Evolutionary conservation across 2,888 invertebrate species (phyloP), one percentile per base, ranked within the genome.

Genomic region (Drosophila vallismaia): DNA sequence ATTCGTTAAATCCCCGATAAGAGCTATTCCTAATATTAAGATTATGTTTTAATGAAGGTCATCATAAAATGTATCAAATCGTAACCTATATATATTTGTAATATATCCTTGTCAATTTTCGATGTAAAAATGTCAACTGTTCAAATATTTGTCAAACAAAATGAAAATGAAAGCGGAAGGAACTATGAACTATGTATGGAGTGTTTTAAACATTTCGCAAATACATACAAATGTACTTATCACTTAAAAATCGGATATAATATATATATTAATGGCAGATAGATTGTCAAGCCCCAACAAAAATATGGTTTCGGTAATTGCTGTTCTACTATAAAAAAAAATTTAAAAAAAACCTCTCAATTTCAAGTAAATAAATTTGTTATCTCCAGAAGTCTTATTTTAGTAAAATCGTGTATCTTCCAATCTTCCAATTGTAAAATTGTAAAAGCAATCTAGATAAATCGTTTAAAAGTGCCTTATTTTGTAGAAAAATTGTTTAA

Each of bases 11-110:
- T 50, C 53, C 48, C 57, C 44, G 49, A 50, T 56, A 42, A 49
- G 62, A 42, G 40, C 40, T 38, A 48, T 48, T 60, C 48, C 42
- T 45, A 44, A 52, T 49, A 53, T 50, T 50, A 49, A 53, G 69
- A 40, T 46, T 51, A 72, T 72, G 63, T 49, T 36, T 63, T 70
- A 46, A 49, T 53, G 62, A 71, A 71, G 71, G 71, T 62, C 69
- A 54, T 62, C n/a, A 44, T 62, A 63, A 53, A 53, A 66, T 69
- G 62, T 68, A 70, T 70, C 50, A 71, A 71, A 60, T 69, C 71
- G 49, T 71, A 69, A 69, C 48, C 60, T 48, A 49, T 69, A 50
- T 50, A 69, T 50, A 69, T 69, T 71, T 69, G 71, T 69, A 69
- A 69, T 68, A 70, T 68, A 68, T 57, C 57, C 57, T 50, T 56